Evolutionary conservation across 2,888 invertebrate species (phyloP).

Genomic region (Drosophila demipolita): DNA sequence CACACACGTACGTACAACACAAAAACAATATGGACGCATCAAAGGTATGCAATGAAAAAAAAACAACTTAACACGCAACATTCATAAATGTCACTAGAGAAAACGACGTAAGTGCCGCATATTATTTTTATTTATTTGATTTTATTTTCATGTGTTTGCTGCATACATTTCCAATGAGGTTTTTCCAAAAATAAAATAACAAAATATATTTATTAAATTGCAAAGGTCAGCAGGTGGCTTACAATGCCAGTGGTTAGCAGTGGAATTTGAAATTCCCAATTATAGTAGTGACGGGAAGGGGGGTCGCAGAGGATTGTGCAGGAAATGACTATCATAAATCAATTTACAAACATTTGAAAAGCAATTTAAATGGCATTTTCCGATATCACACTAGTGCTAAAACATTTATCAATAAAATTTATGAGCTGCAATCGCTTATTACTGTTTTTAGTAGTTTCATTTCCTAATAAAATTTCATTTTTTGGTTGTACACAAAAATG

Average conservation of each 20-base stretch:
- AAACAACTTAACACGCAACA: slow-evolving; percentile 15
- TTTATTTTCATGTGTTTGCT: slow-evolving; percentile 51
- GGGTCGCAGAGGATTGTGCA: slow-evolving; percentile 9
- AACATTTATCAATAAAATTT: slow-evolving; percentile 26
- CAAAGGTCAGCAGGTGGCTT: slow-evolving; percentile 24
- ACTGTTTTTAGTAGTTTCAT: slow-evolving; percentile 7
- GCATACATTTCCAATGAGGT: slow-evolving; percentile 53
- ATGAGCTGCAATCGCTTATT: slow-evolving; percentile 28
- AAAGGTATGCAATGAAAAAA: slow-evolving; percentile 53
- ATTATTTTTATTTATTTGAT: slow-evolving; percentile 22
- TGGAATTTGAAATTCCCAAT: slow-evolving; percentile 12
- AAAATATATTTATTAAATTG: slow-evolving; percentile 33
- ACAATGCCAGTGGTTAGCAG: slow-evolving; percentile 16
- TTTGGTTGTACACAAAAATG: neutral
- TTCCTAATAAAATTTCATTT: neutral
- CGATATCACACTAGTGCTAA: slow-evolving; percentile 25
- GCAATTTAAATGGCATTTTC: slow-evolving; percentile 62
- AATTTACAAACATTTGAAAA: slow-evolving; percentile 55
- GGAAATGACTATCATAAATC: slow-evolving; percentile 67
- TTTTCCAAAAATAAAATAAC: slow-evolving; percentile 28
- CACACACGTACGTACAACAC: slow-evolving; percentile 11
- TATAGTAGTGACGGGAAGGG: neutral
- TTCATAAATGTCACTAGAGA: slow-evolving; percentile 18
- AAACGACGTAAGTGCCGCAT: slow-evolving; percentile 23
- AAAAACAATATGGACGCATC: slow-evolving; percentile 3